Base-by-base conservation (phyloP, 2,113 vertebrate species). In the Scopus umbretta region DNA sequence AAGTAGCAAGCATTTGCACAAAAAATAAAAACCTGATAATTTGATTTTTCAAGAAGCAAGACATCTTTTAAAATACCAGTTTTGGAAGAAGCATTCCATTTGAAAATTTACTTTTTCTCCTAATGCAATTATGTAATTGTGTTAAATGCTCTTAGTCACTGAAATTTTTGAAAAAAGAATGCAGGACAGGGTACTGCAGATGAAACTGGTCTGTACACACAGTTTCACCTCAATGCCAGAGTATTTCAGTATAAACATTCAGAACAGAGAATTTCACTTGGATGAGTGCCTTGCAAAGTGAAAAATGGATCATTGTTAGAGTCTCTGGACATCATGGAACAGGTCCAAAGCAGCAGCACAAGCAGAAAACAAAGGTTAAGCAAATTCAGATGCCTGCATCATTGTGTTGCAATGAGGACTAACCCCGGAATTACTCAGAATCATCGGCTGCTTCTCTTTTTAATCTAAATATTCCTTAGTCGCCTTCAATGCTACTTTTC, bases 61-160 rank as follows among this genome's bases (percentile, higher is more conserved):
- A 3, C 4, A 26, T 49, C 23, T 74, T 85, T 82, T 52, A 81
- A 94, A 94, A 94, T 74, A 70, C 32, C 27, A n/a, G 26, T 74
- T 92, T 88, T 52, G 80, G 88, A 91, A 74, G 52, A 92, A 84
- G 36, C 10, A 36, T 36, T 74, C 73, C 4, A 75, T 63, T 80
- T 47, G 23, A 91, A 95, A 86, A n/a, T 21, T 59, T 70, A 61
- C 40, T 82, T 92, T 92, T 90, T 59, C 49, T 91, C 36, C 63
- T 91, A 88, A 96, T 62, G 47, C 2, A 5, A 81, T 96, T 89
- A 92, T 67, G 27, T 84, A 95, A 96, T 86, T 82, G 43, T 29
- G 91, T 85, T 84, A 90, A 91, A 89, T 68, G 49, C 16, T 93
- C 66, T 94, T 71, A 94, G 76, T 72, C 52, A 74, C 2, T 61